These are phyloP conservation scores for Gallirallus australis DNA, from an alignment of 2,797 vertebrate genomes.

Conservation along the genomic window DNA sequence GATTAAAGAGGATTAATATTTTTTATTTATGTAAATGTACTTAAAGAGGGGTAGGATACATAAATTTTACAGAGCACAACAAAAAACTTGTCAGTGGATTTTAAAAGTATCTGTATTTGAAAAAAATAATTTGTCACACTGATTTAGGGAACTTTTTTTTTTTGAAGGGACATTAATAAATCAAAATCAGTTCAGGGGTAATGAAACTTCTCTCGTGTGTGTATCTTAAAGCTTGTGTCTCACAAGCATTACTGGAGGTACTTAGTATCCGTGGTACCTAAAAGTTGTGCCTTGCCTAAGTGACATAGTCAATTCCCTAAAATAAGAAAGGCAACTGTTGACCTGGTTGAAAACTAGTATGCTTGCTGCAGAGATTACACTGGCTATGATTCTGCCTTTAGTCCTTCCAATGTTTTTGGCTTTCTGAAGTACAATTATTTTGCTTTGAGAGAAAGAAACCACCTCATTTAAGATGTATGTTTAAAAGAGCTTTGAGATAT, in stretches of 20 bases:
- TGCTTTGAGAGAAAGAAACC: background rate
- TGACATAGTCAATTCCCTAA: background rate
- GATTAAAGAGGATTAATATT: background rate
- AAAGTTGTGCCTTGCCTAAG: background rate
- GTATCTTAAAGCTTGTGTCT: background rate
- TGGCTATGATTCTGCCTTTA: background rate
- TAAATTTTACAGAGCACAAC: background rate
- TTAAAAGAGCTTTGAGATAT: background rate
- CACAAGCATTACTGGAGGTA: background rate
- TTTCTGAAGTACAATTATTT: conserved; percentile 13
- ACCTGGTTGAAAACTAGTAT: background rate
- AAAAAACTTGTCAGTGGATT: background rate
- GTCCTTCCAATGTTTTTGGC: background rate
- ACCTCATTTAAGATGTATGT: background rate
- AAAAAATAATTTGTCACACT: background rate
- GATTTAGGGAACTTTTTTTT: background rate
- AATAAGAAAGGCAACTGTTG: background rate
- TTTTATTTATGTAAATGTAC: background rate
- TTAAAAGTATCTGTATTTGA: background rate
- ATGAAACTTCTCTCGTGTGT: background rate
- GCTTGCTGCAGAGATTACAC: background rate
- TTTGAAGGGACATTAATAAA: background rate
- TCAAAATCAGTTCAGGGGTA: background rate
- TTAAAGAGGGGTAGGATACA: background rate
- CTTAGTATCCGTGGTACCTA: background rate